Conservation (phyloP, 2,113 vertebrate species). For the Pionites leucogaster region DNA sequence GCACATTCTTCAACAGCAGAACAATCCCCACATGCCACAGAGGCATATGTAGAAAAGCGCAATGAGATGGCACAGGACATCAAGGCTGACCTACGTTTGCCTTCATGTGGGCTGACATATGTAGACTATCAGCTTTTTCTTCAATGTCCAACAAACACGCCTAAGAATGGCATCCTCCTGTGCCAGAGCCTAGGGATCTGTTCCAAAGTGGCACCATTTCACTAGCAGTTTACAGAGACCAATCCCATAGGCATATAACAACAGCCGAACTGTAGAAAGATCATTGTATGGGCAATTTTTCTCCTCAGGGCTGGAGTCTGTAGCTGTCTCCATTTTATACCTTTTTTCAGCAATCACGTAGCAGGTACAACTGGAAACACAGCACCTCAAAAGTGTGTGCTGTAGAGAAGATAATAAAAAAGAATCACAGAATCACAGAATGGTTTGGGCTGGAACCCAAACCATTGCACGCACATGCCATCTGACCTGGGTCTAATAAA, state of each 20-base stretch:
- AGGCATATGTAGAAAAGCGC: neutral
- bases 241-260: neutral
- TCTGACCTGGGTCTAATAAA: neutral
- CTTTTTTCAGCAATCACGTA: neutral
- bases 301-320: neutral
- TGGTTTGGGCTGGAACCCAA: neutral
- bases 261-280: neutral
- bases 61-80: neutral
- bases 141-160: fast-evolving
- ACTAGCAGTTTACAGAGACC: neutral
- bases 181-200: neutral
- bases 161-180: neutral
- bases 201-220: neutral
- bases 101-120: neutral
- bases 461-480: neutral
- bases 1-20: neutral
- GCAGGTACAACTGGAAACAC: neutral
- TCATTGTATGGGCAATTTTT: neutral
- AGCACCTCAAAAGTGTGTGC: neutral
- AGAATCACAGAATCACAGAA: neutral
- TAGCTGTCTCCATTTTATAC: neutral
- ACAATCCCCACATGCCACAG: neutral
- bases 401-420: neutral
- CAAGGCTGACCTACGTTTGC: neutral
- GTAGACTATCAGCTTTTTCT: neutral